phyloP scores from a whole-genome alignment of 2,888 invertebrate species.

The Coelinius sp. region DNA sequence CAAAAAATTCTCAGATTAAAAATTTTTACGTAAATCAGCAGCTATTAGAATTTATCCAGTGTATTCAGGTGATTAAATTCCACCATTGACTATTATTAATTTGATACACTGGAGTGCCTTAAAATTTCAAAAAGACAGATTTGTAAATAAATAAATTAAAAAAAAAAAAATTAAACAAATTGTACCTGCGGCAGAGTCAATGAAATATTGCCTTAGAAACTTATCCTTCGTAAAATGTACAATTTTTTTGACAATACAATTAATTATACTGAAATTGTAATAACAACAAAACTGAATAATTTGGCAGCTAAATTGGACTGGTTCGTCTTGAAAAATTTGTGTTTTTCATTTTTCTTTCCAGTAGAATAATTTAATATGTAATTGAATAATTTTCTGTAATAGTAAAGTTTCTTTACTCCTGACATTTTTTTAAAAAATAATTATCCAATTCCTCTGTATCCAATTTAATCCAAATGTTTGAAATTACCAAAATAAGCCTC shows the following conservation, averaged over 20 bases:
- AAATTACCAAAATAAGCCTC: constrained; percentile 1
- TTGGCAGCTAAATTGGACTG: constrained; percentile 28
- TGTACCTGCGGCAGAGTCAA: constrained; percentile 31
- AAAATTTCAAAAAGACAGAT: background rate
- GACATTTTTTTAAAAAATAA: background rate
- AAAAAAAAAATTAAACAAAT: constrained; percentile 8
- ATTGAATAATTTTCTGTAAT: constrained; percentile 14
- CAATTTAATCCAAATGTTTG: background rate
- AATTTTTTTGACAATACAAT: constrained; percentile 33
- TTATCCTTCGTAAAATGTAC: constrained; percentile 34
- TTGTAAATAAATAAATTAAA: no score
- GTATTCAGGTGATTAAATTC: constrained; percentile 13
- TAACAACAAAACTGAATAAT: background rate
- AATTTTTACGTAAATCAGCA: background rate
- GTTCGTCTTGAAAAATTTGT: constrained; percentile 10
- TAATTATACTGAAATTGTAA: constrained; percentile 11
- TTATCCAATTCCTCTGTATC: background rate
- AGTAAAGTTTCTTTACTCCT: constrained; percentile 23
- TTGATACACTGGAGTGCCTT: constrained; percentile 31
- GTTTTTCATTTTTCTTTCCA: background rate
- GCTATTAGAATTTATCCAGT: constrained; percentile 2
- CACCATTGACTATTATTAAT: constrained; percentile 10
- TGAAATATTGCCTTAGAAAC: constrained; percentile 20
- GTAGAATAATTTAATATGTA: constrained; percentile 23
- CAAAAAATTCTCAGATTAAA: background rate